Conservation (phyloP, 2,113 vertebrate genomes). For the Psettodes erumei region DNA sequence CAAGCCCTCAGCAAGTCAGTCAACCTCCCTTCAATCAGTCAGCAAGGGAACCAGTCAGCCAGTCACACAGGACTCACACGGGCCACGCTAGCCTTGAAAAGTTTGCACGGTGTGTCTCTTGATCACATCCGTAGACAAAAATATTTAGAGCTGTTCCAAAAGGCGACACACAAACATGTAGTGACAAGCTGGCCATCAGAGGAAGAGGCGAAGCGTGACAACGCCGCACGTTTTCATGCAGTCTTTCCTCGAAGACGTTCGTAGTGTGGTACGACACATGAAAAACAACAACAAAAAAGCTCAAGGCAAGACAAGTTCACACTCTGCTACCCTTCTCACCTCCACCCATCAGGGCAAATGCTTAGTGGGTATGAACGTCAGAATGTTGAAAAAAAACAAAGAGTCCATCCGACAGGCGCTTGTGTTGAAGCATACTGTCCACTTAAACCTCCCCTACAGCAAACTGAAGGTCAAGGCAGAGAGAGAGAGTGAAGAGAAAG, state of each 20-base stretch:
- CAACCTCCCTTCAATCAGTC: neutral
- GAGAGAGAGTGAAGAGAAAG: neutral
- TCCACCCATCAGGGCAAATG: neutral
- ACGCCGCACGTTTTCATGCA: neutral
- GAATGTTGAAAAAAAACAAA: no score
- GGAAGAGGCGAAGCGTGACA: neutral
- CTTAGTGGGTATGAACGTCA: neutral
- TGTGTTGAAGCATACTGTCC: slow-evolving; percentile 1
- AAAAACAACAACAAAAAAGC: no score
- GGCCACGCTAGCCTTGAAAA: neutral
- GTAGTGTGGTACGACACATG: no score
- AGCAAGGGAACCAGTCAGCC: slow-evolving; percentile 3
- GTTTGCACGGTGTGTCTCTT: neutral
- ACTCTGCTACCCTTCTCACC: neutral
- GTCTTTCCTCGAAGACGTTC: neutral
- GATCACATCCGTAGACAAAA: neutral
- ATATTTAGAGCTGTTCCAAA: neutral
- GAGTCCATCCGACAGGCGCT: neutral
- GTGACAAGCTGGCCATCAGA: neutral
- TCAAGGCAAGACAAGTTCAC: neutral
- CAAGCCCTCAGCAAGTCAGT: slow-evolving; percentile 12
- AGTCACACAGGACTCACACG: neutral
- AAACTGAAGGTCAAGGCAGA: slow-evolving; percentile 25
- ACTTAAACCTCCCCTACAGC: slow-evolving; percentile 23
- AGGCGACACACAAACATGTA: neutral